Base-by-base conservation (phyloP, 2,113 vertebrate species). In the Motacilla alba region DNA sequence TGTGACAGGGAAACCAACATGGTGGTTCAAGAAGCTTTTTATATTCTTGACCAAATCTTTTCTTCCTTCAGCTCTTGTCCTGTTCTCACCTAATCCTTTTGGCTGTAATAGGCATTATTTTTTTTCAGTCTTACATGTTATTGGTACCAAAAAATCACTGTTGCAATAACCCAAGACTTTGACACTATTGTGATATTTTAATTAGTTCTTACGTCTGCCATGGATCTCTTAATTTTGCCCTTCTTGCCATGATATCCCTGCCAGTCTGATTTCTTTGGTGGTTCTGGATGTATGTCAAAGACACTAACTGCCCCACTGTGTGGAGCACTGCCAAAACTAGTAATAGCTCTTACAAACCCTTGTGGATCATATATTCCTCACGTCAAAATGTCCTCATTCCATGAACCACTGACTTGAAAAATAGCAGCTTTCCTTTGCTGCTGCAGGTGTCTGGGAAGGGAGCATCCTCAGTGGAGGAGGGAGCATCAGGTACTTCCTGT, bases 401-500 rank as follows among this genome's bases (percentile, higher is more conserved):
- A 37, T 28, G 39, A 90, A 21, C 33, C 49, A 6, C 35, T 60
- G 28, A 33, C 68, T 18, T 77, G 41, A 77, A 66, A 76, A 37
- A 18, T 2, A 60, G 33, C 28, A 52, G 27, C 19, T 83, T 68
- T 77, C 41, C 41, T 86, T 73, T 89, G 49, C 33, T 77, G 0
- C 58, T 18, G 7, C 47, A 59, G 21, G 17, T 74, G 18, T 43
- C 64, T 83, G 59, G 44, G 41, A 76, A 66, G 19, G 27, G 49
- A 52, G 8, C 53, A 68, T n/a, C 52, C 62, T 78, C 18, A n/a
- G 35, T 35, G 50, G n/a, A 60, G 30, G 31, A 63, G 20, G 58
- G 12, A 70, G 6, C 14, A 3, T 60, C 37, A 9, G 4, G 1
- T 83, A 3, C 9, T 72, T 87, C 17, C 16, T 41, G 0, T 58